Evolutionary conservation across 1,140 invertebrate species (phyloP).

Genomic region (Sinonovacula constricta): DNA sequence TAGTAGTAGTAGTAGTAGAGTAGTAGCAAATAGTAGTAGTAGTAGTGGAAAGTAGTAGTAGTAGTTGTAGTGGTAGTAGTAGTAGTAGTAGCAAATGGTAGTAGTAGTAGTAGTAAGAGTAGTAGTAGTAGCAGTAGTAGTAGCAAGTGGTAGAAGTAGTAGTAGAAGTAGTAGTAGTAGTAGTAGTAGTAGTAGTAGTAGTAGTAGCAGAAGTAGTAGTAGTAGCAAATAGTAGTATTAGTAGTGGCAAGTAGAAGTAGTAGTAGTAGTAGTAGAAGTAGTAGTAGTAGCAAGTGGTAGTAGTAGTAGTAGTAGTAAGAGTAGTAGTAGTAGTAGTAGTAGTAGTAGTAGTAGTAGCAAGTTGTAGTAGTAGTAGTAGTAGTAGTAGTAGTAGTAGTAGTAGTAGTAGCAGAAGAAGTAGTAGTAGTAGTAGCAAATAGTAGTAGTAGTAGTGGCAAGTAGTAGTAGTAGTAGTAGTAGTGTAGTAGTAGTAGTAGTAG

Average conservation of each 20-base stretch:
- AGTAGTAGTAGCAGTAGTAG: conserved; percentile 38
- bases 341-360: too few relatives aligned
- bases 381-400: background rate
- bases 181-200: conserved; percentile 21
- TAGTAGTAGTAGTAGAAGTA: conserved; percentile 13
- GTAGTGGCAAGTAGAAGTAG: conserved; percentile 12
- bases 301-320: background rate
- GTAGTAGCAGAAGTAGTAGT: too few relatives aligned
- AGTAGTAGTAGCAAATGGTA: too few relatives aligned
- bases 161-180: conserved; percentile 32
- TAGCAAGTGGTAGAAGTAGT: conserved; percentile 16
- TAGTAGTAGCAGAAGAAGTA: too few relatives aligned
- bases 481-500: background rate
- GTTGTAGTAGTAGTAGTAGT: conserved; percentile 3
- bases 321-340: conserved; percentile 3
- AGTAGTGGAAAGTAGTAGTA: conserved; percentile 18
- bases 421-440: too few relatives aligned
- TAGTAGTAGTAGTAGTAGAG: conserved; percentile 25
- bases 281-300: too few relatives aligned
- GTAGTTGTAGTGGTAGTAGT: conserved; percentile 12
- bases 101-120: too few relatives aligned
- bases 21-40: conserved; percentile 15
- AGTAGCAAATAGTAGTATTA: too few relatives aligned
- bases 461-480: too few relatives aligned
- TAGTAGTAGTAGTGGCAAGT: too few relatives aligned